phyloP scores from a whole-genome alignment of 2,113 vertebrate genomes.

The Blennius ocellaris region DNA sequence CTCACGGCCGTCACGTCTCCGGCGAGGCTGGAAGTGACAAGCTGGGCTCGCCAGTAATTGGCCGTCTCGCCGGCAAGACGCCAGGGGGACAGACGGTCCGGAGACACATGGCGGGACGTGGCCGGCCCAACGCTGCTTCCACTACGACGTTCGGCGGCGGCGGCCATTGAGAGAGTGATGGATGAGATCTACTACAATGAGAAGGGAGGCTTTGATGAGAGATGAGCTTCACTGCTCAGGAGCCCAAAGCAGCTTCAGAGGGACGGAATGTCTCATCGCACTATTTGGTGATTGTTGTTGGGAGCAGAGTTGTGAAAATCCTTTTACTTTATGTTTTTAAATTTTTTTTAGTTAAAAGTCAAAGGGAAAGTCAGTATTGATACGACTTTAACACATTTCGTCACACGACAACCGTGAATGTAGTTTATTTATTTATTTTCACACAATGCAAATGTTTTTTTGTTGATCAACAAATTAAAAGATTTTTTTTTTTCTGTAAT shows the following conservation, averaged over 20 bases:
- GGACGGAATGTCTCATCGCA: no score
- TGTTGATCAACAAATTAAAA: no score
- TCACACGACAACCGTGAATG: no score
- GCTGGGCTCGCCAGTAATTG: conserved; percentile 64
- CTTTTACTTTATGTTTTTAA: no score
- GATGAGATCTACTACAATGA: conserved; percentile 23
- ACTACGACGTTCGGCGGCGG: conserved; percentile 18
- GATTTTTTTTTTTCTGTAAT: no score
- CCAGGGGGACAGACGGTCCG: conserved; percentile 36
- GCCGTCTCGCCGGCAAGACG: conserved; percentile 38
- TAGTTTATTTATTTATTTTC: no score
- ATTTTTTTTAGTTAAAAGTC: no score
- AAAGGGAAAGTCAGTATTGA: no score
- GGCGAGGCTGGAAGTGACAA: conserved; percentile 56
- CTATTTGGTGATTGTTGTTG: no score
- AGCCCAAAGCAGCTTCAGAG: not conserved
- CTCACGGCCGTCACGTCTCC: conserved; percentile 49
- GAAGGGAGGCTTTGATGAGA: conserved; percentile 44
- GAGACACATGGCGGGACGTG: conserved; percentile 10
- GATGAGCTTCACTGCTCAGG: conserved; percentile 23
- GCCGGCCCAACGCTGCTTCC: conserved; percentile 4
- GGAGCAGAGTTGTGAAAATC: no score
- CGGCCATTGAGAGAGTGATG: conserved; percentile 40
- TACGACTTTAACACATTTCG: no score
- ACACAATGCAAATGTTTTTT: no score